Evolutionary conservation across 2,888 invertebrate species (phyloP).

Genomic region (Diaphora mendica): DNA sequence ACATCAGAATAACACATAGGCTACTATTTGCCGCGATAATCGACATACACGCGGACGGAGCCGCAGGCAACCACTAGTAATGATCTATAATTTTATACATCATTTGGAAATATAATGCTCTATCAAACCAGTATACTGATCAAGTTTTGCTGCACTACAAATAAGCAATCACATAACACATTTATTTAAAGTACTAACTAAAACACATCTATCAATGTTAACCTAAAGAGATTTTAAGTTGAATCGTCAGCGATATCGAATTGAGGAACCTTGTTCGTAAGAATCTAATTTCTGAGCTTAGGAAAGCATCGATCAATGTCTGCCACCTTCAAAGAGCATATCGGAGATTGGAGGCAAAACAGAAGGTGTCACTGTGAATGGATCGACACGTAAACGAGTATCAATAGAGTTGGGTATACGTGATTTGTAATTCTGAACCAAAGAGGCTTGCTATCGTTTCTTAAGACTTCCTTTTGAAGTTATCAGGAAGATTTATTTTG

Average conservation of each 20-base stretch:
- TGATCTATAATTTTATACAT: too few species aligned
- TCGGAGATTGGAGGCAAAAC: slow-evolving; percentile 57
- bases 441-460: slow-evolving; percentile 13
- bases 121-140: neutral
- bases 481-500: slow-evolving; percentile 20
- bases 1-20: too few species aligned
- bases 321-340: slow-evolving; percentile 63
- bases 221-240: slow-evolving; percentile 29
- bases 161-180: neutral
- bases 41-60: too few species aligned
- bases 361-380: slow-evolving; percentile 66
- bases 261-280: slow-evolving; percentile 51
- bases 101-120: neutral
- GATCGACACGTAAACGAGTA: slow-evolving; percentile 62
- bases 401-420: slow-evolving; percentile 57
- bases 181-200: neutral
- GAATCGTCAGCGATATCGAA: slow-evolving; percentile 38
- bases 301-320: slow-evolving; percentile 75
- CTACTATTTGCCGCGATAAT: too few species aligned
- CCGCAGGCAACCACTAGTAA: too few species aligned
- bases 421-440: slow-evolving; percentile 55
- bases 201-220: slow-evolving; percentile 24
- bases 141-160: neutral
- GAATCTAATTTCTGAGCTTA: slow-evolving; percentile 51
- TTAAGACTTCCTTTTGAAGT: slow-evolving; percentile 22